Evolutionary conservation across 2,888 invertebrate genomes (phyloP), one percentile per base, ranked within the genome.

Genomic region (Tetragonula carbonaria): DNA sequence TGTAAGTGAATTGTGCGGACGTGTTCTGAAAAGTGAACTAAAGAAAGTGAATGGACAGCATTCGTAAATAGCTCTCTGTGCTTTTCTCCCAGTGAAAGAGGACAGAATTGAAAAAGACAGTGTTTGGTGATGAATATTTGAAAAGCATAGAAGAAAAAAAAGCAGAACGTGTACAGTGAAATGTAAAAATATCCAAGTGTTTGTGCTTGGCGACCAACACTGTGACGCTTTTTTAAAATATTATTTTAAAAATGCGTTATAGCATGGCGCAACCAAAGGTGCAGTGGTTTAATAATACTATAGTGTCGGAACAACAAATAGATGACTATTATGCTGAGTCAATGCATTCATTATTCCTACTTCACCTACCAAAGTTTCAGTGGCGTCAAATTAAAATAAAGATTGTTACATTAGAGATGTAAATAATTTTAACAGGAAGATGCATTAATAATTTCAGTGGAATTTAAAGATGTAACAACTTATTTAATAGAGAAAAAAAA

Each of bases 231-330:
- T 84, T 84, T 84, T 84, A 84, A 84, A 77, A 63, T 38, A 5
- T 13, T 23, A 65, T 82, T 76, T 84, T 84, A 84, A 84, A 73
- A 81, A 76, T 65, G 83, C 83, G 83, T 84, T 74, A 63, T 72
- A 73, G 76, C 50, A 75, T 55, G 75, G 74, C 90, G 90, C 90
- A 89, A 92, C 82, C 80, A 87, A 92, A 93, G 94, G 94, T 94
- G 94, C 93, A 94, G 94, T 94, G 94, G 93, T 92, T 92, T 90
- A 75, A 93, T 94, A 93, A 94, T 93, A 93, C 88, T 89, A 81
- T 94, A 92, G 94, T 94, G 93, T 92, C 91, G 90, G 88, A 91
- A 90, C 91, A 87, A 90, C 90, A 92, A 94, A 94, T 94, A 94
- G 94, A 94, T 94, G 92, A 93, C 92, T 91, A 92, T 89, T 92